Evolutionary conservation across 2,888 invertebrate species (phyloP).

Genomic region (Plagodis dolabraria): DNA sequence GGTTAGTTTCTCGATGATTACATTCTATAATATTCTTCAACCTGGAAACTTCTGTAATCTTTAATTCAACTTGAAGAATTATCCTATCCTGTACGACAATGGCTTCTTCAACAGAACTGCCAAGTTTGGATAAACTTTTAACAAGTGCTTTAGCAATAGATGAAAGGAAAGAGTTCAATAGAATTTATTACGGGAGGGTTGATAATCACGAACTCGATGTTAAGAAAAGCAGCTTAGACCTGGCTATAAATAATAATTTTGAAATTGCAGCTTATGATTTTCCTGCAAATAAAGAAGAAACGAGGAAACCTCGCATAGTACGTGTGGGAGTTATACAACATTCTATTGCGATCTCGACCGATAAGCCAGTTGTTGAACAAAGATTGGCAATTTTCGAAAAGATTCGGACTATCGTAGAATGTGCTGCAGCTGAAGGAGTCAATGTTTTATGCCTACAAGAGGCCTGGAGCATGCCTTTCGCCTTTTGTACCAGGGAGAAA

Average conservation of each 20-base stretch:
- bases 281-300: constrained; percentile 87
- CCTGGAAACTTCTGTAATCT: too few relatives aligned
- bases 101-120: constrained; percentile 56
- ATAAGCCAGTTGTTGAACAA: constrained; percentile 89
- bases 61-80: too few relatives aligned
- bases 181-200: constrained; percentile 91
- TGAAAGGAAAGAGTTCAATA: constrained; percentile 87
- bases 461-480: constrained; percentile 99
- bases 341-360: constrained; percentile 90
- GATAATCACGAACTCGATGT: constrained; percentile 82
- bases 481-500: constrained; percentile 98
- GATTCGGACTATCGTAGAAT: constrained; percentile 89
- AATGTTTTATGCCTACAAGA: constrained; percentile 98
- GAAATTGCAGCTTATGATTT: constrained; percentile 92
- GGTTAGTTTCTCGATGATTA: too few relatives aligned
- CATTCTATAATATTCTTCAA: too few relatives aligned
- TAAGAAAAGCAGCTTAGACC: constrained; percentile 68
- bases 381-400: constrained; percentile 91
- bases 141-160: constrained; percentile 54
- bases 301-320: constrained; percentile 89
- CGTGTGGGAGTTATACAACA: constrained; percentile 95
- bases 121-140: constrained; percentile 67
- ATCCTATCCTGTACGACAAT: constrained; percentile 34
- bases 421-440: constrained; percentile 91
- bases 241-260: constrained; percentile 85